Evolutionary conservation across 2,888 invertebrate genomes (phyloP).

Genomic region (Resseliella maxima): DNA sequence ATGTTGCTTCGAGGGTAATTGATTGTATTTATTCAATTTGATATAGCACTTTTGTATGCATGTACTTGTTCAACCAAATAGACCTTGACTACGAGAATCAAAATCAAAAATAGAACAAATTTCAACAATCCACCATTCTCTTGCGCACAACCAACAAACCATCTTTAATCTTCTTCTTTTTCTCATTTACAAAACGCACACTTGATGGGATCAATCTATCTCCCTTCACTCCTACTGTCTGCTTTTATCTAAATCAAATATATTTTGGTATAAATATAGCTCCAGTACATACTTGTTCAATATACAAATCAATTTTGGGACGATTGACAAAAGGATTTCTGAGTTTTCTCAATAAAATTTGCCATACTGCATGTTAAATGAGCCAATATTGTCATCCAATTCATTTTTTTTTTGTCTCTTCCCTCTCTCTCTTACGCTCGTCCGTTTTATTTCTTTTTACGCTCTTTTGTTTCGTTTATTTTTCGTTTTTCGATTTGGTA

Average conservation of each 20-base stretch:
- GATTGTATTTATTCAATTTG: conserved; percentile 55
- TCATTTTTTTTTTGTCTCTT: too few species aligned
- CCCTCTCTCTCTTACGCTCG: too few species aligned
- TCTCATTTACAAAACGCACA: not conserved
- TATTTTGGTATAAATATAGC: not conserved
- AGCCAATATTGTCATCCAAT: not conserved
- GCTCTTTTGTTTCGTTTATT: not conserved
- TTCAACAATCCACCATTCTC: not conserved
- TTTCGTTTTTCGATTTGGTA: not conserved
- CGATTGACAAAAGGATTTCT: conserved; percentile 49
- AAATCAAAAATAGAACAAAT: not conserved
- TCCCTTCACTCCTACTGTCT: not conserved
- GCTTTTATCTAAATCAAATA: not conserved
- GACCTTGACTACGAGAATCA: not conserved
- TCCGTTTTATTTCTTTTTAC: not conserved
- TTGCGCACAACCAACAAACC: not conserved
- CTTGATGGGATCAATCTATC: not conserved
- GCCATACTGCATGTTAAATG: not conserved
- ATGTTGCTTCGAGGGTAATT: conserved; percentile 46
- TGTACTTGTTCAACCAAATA: not conserved
- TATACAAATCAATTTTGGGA: conserved; percentile 9
- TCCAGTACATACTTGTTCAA: not conserved
- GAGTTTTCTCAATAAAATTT: conserved; percentile 36
- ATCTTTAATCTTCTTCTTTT: conserved; percentile 1
- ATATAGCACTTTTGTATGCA: conserved; percentile 2